Percentiles rank a stretch among this genome's conserved stretches.
Evolutionary conservation across 2,797 vertebrate species (phyloP).

Genomic region (Natrix natrix): DNA sequence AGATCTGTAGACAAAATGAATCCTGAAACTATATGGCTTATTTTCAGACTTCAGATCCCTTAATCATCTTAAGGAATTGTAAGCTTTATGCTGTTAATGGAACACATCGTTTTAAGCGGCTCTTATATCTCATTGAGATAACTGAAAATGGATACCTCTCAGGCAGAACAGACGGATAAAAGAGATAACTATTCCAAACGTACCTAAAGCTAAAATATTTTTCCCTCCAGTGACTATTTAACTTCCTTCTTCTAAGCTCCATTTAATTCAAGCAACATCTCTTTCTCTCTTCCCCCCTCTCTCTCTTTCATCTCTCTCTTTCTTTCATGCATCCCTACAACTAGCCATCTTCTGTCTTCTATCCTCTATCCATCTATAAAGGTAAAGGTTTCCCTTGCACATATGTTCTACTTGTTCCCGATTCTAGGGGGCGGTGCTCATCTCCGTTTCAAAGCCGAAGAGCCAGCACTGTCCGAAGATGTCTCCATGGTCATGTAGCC

Average conservation of each 20-base stretch:
- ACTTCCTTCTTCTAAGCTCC: slow-evolving; percentile 50
- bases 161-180: neutral
- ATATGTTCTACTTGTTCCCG: no score
- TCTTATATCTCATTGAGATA: neutral
- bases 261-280: slow-evolving; percentile 25
- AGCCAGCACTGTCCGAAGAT: no score
- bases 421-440: no score
- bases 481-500: no score
- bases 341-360: neutral
- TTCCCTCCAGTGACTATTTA: slow-evolving; percentile 30
- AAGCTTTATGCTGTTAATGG: neutral
- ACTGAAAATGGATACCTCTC: neutral
- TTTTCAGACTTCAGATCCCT: neutral
- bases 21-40: neutral
- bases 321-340: neutral
- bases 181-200: slow-evolving; percentile 49
- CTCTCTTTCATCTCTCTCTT: neutral
- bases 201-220: slow-evolving; percentile 29
- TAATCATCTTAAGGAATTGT: neutral
- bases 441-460: no score
- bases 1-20: neutral
- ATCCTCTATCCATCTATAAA: no score
- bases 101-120: neutral
- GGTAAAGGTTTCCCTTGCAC: no score
- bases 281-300: neutral